Evolutionary conservation across 2,113 vertebrate species (phyloP).

Genomic region (Salvelinus namaycush): DNA sequence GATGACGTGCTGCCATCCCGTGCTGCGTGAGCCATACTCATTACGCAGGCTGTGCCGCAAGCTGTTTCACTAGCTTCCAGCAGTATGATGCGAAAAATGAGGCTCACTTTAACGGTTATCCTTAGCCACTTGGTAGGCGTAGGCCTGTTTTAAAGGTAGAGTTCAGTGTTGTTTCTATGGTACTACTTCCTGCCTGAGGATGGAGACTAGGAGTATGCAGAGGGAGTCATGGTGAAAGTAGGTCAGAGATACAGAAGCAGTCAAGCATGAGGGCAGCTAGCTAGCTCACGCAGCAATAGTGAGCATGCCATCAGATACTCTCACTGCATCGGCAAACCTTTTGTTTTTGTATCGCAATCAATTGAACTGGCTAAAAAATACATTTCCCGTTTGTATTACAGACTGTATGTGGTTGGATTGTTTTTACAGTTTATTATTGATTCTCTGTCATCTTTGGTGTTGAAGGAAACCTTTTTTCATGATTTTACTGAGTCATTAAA

Average conservation of each 20-base stretch:
- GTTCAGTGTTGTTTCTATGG: conserved; percentile 10
- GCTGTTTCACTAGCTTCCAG: conserved; percentile 20
- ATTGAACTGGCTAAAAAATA: not conserved
- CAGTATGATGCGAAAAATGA: conserved; percentile 30
- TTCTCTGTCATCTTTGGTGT: not conserved
- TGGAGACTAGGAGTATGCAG: conserved; percentile 16
- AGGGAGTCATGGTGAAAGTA: conserved; percentile 61
- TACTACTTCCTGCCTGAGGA: conserved; percentile 20
- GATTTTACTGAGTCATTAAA: not conserved
- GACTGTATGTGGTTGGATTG: not conserved
- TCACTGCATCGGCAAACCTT: not conserved
- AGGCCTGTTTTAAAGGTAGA: conserved; percentile 34
- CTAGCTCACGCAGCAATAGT: conserved; percentile 10
- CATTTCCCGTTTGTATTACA: not conserved
- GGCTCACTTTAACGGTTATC: conserved; percentile 8
- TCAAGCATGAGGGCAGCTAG: conserved; percentile 62
- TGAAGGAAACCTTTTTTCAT: not conserved
- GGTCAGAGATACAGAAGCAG: conserved; percentile 68
- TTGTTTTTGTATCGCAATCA: not conserved
- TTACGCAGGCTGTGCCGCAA: not conserved
- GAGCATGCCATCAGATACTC: not conserved
- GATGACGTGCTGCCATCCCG: not conserved
- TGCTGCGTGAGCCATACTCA: not conserved
- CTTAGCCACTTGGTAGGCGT: conserved; percentile 22
- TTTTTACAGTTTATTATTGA: not conserved